These are phyloP conservation scores for Ochotona princeps DNA, from an alignment of 2,113 vertebrate genomes.

Conservation along the genomic window DNA sequence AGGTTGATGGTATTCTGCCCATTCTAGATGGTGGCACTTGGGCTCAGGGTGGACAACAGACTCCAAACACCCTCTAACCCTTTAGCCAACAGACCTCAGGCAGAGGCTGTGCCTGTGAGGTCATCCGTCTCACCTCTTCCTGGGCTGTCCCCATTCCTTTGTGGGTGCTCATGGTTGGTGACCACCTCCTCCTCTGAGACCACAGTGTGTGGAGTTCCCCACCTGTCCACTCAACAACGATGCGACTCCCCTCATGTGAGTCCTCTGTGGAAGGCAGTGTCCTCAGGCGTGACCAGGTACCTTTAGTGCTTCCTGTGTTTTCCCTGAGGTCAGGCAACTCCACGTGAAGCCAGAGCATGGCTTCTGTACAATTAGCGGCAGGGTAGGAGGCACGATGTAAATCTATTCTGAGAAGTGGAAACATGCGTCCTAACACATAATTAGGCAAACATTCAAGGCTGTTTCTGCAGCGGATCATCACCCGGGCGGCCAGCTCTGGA, in stretches of 20 bases:
- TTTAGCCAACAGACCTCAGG: not conserved
- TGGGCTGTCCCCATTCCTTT: not conserved
- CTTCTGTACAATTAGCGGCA: not conserved
- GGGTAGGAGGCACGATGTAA: slow-evolving; percentile 3
- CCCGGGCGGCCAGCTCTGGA: slow-evolving; percentile 69
- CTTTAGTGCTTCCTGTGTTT: not conserved
- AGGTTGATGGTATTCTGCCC: not conserved
- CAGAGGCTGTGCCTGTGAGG: not conserved
- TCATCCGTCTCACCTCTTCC: not conserved
- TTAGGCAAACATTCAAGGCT: slow-evolving; percentile 76
- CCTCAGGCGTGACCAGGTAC: not conserved
- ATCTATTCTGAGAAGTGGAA: slow-evolving; percentile 69
- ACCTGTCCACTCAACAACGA: not conserved
- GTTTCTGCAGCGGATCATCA: slow-evolving; percentile 82
- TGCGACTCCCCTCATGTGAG: not conserved
- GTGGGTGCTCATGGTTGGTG: not conserved
- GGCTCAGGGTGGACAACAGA: not conserved
- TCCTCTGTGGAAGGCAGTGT: not conserved
- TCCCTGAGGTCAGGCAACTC: not conserved
- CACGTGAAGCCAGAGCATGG: not conserved
- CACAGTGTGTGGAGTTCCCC: not conserved
- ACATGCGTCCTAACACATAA: slow-evolving; percentile 77
- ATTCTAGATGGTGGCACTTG: not conserved
- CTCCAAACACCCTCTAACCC: not conserved
- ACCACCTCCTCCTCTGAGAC: not conserved